Evolutionary conservation across 2,797 vertebrate species (phyloP).

Genomic region (Streptopelia turtur): DNA sequence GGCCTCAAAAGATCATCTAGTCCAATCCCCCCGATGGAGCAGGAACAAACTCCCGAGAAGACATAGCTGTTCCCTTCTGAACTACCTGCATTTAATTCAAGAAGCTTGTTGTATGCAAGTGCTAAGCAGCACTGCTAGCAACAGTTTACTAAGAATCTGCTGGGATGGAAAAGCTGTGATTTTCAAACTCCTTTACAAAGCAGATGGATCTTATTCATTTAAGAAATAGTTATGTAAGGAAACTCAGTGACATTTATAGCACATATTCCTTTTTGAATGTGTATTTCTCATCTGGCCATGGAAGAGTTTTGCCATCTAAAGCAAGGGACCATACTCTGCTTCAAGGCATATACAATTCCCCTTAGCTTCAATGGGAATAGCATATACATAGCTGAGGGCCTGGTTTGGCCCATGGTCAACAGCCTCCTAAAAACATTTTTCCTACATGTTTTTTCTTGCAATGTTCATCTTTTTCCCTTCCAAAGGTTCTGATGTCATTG

Average conservation of each 20-base stretch:
- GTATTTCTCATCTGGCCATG: background rate
- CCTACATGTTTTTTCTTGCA: background rate
- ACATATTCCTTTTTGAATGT: background rate
- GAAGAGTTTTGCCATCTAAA: constrained; percentile 9
- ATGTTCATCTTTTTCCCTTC: constrained; percentile 31
- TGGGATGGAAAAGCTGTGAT: background rate
- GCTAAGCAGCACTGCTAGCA: accelerated
- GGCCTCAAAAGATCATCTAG: too few relatives aligned
- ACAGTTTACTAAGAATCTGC: background rate
- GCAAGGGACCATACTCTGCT: background rate
- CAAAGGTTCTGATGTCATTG: constrained; percentile 25
- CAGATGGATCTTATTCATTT: background rate
- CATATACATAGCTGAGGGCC: background rate
- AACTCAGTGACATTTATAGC: background rate
- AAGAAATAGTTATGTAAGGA: background rate
- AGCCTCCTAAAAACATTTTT: background rate
- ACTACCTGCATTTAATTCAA: background rate
- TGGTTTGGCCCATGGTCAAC: constrained; percentile 12
- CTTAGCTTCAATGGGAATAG: constrained; percentile 22
- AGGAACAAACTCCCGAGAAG: background rate
- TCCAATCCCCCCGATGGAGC: too few relatives aligned
- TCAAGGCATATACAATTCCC: background rate
- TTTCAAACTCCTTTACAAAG: background rate
- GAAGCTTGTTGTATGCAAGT: background rate
- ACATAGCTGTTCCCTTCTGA: background rate